Percentiles rank a stretch among this genome's conserved stretches.
Conservation (phyloP, 2,797 vertebrate genomes). For the Hydrocynus forskahlii region DNA sequence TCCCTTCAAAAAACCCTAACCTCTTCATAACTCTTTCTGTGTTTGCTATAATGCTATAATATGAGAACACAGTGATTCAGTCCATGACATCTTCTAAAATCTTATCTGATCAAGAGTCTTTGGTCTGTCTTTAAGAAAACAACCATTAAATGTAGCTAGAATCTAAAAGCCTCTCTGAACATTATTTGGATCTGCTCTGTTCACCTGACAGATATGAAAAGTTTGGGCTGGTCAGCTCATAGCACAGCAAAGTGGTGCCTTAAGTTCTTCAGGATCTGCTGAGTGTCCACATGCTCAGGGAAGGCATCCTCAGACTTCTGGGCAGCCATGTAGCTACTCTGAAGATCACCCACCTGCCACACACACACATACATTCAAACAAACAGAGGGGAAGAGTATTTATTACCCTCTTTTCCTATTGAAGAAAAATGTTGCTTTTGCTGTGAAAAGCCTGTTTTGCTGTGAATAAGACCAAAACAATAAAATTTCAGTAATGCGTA, state of each 20-base stretch:
- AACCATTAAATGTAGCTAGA: neutral
- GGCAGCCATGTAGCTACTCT: conserved; percentile 91
- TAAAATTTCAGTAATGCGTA: conserved; percentile 64
- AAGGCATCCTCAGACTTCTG: conserved; percentile 89
- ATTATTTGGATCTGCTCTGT: neutral
- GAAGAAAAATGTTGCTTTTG: neutral
- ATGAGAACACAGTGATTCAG: neutral
- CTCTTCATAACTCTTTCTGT: neutral
- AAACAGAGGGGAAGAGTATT: neutral
- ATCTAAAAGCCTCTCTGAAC: neutral
- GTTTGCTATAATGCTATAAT: neutral
- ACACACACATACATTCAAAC: neutral
- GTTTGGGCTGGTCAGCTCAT: conserved; percentile 65
- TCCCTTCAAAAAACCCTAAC: neutral
- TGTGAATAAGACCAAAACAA: neutral
- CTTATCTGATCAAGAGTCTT: neutral
- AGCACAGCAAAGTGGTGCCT: conserved; percentile 89
- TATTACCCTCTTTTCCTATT: neutral
- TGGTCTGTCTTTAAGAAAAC: neutral
- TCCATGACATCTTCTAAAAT: neutral
- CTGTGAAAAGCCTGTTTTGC: neutral
- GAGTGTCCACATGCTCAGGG: conserved; percentile 93
- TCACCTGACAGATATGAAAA: conserved; percentile 5
- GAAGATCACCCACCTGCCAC: conserved; percentile 90
- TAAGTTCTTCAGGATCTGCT: conserved; percentile 89